Evolutionary conservation across 2,888 invertebrate genomes (phyloP).

Genomic region (Pediacus dermestoides): DNA sequence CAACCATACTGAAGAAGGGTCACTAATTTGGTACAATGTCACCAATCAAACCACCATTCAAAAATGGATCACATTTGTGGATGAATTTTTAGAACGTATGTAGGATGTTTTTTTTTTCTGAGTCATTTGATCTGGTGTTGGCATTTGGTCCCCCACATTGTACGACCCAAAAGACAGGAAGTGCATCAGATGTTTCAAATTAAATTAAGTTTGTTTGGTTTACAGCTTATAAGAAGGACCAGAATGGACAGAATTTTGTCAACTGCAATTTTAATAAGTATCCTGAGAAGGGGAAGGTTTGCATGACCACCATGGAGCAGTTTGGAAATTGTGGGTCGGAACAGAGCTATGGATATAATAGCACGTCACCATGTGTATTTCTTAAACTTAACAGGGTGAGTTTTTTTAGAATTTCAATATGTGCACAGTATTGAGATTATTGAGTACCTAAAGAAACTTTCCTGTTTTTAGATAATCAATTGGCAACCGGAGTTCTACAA

Average conservation of each 20-base stretch:
- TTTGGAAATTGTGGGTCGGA: conserved; percentile 55
- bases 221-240: conserved; percentile 48
- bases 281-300: conserved; percentile 53
- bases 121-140: no score
- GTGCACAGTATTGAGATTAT: conserved; percentile 1
- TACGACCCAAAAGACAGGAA: no score
- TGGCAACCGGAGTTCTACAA: conserved; percentile 68
- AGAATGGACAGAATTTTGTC: conserved; percentile 53
- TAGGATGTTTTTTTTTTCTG: no score
- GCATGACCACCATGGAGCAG: conserved; percentile 50
- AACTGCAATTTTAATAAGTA: conserved; percentile 55
- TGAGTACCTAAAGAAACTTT: no score
- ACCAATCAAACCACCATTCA: conserved; percentile 52
- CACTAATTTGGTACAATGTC: conserved; percentile 59
- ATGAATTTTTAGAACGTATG: conserved; percentile 59
- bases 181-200: no score
- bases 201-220: conserved; percentile 17
- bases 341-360: conserved; percentile 64
- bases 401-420: no score
- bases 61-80: conserved; percentile 56
- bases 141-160: no score
- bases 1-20: conserved; percentile 54
- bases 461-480: conserved; percentile 59
- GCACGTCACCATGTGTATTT: conserved; percentile 77
- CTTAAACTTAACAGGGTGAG: conserved; percentile 79